Evolutionary conservation across 1,140 invertebrate species (phyloP), one percentile per base, ranked within the genome.

Genomic region (Tetragnatha versicolor): DNA sequence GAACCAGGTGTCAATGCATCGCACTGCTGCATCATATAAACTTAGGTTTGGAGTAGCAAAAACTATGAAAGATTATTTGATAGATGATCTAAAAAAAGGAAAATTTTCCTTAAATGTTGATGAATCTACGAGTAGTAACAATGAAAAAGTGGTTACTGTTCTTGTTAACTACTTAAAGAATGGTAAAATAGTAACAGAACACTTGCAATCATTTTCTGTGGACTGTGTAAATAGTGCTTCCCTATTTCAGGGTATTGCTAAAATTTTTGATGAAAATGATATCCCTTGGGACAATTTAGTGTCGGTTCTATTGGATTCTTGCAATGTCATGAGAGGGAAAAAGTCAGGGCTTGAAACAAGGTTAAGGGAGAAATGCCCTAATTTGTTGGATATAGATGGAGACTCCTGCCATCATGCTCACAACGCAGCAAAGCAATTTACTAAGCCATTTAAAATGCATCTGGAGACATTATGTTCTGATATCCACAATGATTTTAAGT

Each of bases 361-460:
- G 35, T 29, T 84, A 0, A 45, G 80, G 35, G 22, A 69, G 31
- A 81, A 72, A 37, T 79, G 81, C 12, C 72, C 65, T 6, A 81
- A 84, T 58, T 77, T 84, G 0, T 31, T 84, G 3, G 83, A 84
- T 60, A 80, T 84, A 22, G 82, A 83, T 81, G 83, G 83, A 5
- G 83, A 84, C 66, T 66, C 81, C 0, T 83, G 81, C 25, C 83
- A 84, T 51, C 83, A 84, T 68, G 63, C 80, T 0, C 82, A 83
- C 35, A 84, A 81, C 76, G 79, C 80, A 37, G 14, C 79, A 0
- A 82, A 31, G 12, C 7, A n/a, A n/a, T 83, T 84, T 77, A 82
- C 82, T 51, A 70, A 77, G 5, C 83, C 80, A 22, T 84, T 84
- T 65, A 53, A 81, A 4, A 35, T 53, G 7, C 69, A 55, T 2